Percentiles rank a stretch among this genome's conserved stretches.
These are phyloP conservation scores for Drosophila percnosoma DNA, from an alignment of 2,888 invertebrate genomes.

Conservation along the genomic window DNA sequence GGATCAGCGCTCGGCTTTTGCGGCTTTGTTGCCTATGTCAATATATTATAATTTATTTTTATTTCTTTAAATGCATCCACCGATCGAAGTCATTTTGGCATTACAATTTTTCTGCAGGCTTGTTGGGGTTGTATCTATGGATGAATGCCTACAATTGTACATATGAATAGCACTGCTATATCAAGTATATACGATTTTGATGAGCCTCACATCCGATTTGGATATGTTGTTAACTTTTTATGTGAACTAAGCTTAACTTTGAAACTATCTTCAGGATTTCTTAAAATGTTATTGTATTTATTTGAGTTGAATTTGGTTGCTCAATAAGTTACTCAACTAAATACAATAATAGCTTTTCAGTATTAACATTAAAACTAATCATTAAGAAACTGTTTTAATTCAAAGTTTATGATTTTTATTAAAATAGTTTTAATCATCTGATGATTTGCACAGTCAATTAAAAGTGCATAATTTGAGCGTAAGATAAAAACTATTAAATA, in stretches of 20 bases:
- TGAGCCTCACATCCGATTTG: no score
- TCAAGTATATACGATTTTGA: no score
- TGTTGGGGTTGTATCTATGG: neutral
- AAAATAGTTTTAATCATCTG: neutral
- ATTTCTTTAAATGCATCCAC: slow-evolving; percentile 53
- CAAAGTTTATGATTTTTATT: neutral
- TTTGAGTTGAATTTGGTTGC: no score
- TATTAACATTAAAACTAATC: neutral
- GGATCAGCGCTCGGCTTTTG: slow-evolving; percentile 66
- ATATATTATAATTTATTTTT: slow-evolving; percentile 68
- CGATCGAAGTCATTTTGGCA: slow-evolving; percentile 51
- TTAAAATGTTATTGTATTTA: no score
- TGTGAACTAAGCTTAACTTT: neutral
- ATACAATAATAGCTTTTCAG: neutral
- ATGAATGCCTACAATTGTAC: neutral
- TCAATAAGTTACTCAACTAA: no score
- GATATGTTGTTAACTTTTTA: neutral
- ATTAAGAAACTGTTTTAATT: neutral
- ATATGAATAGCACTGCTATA: neutral
- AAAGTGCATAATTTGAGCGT: neutral
- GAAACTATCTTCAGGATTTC: neutral
- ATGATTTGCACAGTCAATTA: neutral
- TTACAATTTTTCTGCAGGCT: slow-evolving; percentile 57
- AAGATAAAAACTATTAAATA: neutral
- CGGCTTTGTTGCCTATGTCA: slow-evolving; percentile 73